Percentiles rank a stretch among this genome's conserved stretches.
phyloP scores from a whole-genome alignment of 2,888 invertebrate genomes.

The Sminthurides aquaticus region DNA sequence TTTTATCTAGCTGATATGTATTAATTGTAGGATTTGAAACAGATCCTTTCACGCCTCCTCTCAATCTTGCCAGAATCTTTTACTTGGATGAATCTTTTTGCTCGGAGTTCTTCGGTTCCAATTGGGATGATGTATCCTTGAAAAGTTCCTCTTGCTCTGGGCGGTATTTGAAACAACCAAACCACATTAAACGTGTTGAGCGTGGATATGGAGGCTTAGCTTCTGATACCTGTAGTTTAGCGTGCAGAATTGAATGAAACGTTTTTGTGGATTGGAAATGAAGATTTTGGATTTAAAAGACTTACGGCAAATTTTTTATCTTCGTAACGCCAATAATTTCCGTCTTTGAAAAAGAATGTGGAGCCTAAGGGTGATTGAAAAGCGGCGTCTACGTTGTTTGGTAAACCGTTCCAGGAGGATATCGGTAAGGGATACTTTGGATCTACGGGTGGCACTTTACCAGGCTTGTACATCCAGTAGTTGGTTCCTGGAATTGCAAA shows the following conservation, averaged over 20 bases:
- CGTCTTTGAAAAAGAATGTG: constrained; percentile 37
- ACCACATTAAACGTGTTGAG: constrained; percentile 33
- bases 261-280: no score
- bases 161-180: constrained; percentile 32
- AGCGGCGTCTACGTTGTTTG: constrained; percentile 33
- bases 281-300: no score
- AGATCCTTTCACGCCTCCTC: no score
- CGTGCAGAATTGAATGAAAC: not conserved
- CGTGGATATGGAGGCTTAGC: constrained; percentile 33
- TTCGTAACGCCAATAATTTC: constrained; percentile 39
- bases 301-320: constrained; percentile 19
- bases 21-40: no score
- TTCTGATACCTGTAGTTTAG: constrained; percentile 26
- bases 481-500: constrained; percentile 24
- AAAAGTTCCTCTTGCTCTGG: constrained; percentile 28
- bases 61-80: no score
- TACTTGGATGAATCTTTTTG: no score
- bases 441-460: constrained; percentile 27
- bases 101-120: no score
- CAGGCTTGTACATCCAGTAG: constrained; percentile 34
- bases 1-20: no score
- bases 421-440: constrained; percentile 31
- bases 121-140: not conserved
- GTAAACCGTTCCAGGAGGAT: constrained; percentile 31
- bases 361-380: constrained; percentile 30